phyloP scores from a whole-genome alignment of 2,113 vertebrate genomes.

The Todiramphus chloris region DNA sequence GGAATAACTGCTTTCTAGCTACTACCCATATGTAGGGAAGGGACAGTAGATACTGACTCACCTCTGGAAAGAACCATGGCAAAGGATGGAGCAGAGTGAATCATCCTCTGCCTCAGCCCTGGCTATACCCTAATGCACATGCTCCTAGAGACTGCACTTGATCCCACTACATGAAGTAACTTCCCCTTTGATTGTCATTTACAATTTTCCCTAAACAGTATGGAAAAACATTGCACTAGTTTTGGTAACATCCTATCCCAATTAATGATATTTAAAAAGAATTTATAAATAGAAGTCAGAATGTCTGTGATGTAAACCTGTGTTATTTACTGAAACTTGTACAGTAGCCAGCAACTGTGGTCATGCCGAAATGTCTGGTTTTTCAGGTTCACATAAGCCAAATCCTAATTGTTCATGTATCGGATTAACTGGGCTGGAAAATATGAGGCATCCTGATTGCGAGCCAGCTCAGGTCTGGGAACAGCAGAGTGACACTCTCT shows the following conservation, averaged over 20 bases:
- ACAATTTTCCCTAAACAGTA: background rate
- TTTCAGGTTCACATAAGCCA: background rate
- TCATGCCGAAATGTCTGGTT: background rate
- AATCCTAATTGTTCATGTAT: background rate
- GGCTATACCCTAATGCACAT: fast-evolving
- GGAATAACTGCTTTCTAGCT: background rate
- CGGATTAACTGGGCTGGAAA: background rate
- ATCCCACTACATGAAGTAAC: background rate
- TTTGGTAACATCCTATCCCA: background rate
- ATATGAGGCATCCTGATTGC: background rate
- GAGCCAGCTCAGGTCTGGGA: background rate
- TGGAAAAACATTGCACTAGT: background rate
- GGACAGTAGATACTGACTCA: background rate
- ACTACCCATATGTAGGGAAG: fast-evolving
- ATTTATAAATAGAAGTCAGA: background rate
- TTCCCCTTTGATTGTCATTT: background rate
- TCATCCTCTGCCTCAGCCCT: background rate
- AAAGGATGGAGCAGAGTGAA: background rate
- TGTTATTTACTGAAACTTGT: background rate
- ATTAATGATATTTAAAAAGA: background rate
- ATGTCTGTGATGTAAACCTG: background rate
- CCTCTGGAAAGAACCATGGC: background rate
- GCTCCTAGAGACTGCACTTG: background rate
- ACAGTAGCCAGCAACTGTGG: background rate
- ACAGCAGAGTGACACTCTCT: background rate